Evolutionary conservation across 2,888 invertebrate species (phyloP), one percentile per base, ranked within the genome.

Genomic region (Drosophila barbarae): DNA sequence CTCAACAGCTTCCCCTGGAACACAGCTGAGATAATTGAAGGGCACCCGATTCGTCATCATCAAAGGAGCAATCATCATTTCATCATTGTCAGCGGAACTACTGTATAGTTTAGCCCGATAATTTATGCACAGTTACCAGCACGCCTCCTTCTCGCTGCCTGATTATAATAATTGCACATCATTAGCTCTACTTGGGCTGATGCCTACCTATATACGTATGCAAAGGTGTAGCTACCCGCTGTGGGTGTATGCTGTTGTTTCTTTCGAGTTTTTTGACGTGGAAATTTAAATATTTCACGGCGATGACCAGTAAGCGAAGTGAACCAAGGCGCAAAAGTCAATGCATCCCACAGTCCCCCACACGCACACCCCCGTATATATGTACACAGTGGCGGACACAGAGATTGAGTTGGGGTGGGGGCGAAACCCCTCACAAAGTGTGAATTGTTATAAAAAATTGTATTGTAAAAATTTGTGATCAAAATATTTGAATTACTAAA

Each of bases 271-370:
- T 13, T 8, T 47, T 47, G 26, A 21, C 46, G 59, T 60, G 60
- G 60, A 59, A 59, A 46, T 51, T 30, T 54, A 41, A 51, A 36
- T 70, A 74, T 42, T 71, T 44, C 30, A 47, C 54, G 63, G 42
- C 59, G 64, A 54, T 80, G 64, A 63, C 68, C 73, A 68, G 61
- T 60, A 74, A 65, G 54, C 61, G 47, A 54, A 36, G 42, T 32
- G 49, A 55, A 50, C 38, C 38, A 46, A 46, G 59, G 47, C 53
- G 52, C 46, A 54, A 50, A 71, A 63, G 50, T 63, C 53, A 55
- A 59, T 47, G 51, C 55, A 68, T 38, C 38, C 49, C 50, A 36
- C 46, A 54, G 18, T 30, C 46, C 46, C 46, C 30, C 36, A 53
- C 26, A 50, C 30, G 21, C 42, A 69, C 35, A 35, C 12, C 18